phyloP scores from a whole-genome alignment of 2,888 invertebrate species.

The Melanchra persicariae region DNA sequence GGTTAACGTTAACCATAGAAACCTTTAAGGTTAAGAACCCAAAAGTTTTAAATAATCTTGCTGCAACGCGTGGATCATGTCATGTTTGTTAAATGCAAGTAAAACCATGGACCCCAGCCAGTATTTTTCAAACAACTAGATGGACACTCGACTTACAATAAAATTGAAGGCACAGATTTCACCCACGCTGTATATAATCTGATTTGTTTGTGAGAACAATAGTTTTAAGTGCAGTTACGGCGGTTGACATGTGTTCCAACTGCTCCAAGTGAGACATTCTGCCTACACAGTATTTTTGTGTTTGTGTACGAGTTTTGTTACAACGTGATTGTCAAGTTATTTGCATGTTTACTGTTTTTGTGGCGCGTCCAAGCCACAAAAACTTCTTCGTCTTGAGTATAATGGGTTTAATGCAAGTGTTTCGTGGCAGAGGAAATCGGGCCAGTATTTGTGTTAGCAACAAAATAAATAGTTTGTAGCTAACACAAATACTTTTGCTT shows the following conservation, averaged over 20 bases:
- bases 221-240: constrained; percentile 51
- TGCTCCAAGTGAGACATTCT: constrained; percentile 49
- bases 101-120: neutral
- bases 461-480: no score
- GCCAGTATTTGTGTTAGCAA: neutral
- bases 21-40: no score
- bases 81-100: neutral
- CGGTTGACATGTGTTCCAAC: constrained; percentile 44
- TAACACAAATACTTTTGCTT: no score
- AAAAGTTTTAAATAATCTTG: no score
- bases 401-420: neutral
- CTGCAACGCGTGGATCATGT: no score
- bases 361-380: no score
- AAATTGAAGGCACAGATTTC: constrained; percentile 67
- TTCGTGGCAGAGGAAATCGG: neutral
- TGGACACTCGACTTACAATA: constrained; percentile 70
- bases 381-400: neutral
- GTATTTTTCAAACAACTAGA: constrained; percentile 64
- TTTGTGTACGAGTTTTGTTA: constrained; percentile 16
- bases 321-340: constrained; percentile 28
- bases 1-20: no score
- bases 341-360: constrained; percentile 22
- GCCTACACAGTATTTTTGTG: constrained; percentile 54
- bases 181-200: constrained; percentile 71
- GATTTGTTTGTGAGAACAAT: constrained; percentile 57